phyloP scores from a whole-genome alignment of 2,113 vertebrate genomes.

The Lonchura striata region DNA sequence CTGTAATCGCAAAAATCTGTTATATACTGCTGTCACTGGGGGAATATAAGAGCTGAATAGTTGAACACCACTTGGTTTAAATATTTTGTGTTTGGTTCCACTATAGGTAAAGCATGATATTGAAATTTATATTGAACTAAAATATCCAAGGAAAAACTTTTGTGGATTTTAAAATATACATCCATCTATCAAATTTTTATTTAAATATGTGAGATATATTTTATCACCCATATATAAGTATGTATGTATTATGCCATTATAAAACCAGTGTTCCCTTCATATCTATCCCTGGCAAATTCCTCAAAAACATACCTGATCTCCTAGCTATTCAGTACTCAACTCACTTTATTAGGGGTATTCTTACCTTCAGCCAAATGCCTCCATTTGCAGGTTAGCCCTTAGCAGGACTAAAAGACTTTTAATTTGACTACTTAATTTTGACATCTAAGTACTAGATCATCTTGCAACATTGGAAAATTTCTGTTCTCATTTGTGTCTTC shows the following conservation, averaged over 20 bases:
- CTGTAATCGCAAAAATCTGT: constrained; percentile 11
- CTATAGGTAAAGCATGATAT: background rate
- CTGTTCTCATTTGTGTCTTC: background rate
- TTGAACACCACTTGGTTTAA: background rate
- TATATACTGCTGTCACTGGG: background rate
- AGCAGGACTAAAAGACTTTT: background rate
- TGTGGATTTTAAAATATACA: background rate
- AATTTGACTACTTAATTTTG: background rate
- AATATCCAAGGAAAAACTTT: background rate
- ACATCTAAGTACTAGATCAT: background rate
- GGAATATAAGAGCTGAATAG: background rate
- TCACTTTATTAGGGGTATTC: background rate
- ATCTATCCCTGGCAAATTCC: background rate
- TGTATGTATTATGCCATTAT: background rate
- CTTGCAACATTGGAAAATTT: background rate
- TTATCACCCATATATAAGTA: background rate
- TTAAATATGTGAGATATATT: background rate
- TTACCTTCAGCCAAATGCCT: background rate
- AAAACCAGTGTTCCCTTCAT: background rate
- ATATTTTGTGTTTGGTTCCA: background rate
- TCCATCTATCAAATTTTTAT: background rate
- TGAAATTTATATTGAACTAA: background rate
- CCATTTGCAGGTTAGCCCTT: background rate
- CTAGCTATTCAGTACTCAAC: background rate
- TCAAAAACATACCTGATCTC: background rate